Evolutionary conservation across 2,888 invertebrate genomes (phyloP).

Genomic region (Zaprionus lineosus): DNA sequence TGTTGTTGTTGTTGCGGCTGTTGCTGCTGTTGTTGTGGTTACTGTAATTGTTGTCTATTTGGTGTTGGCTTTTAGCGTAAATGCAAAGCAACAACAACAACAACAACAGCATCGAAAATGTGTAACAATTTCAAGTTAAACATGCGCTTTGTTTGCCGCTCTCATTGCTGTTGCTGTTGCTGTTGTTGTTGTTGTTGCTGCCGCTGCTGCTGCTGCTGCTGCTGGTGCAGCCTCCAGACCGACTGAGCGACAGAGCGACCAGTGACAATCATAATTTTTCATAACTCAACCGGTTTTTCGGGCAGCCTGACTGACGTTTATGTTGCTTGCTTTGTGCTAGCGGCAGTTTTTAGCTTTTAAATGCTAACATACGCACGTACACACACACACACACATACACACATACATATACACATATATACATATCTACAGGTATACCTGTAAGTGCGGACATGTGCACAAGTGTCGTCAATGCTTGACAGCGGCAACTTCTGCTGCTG

Average conservation of each 20-base stretch:
- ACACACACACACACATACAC: too few species aligned
- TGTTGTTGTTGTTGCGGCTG: conserved; percentile 17
- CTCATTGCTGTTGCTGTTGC: conserved; percentile 20
- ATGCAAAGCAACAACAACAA: conserved; percentile 54
- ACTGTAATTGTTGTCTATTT: conserved; percentile 74
- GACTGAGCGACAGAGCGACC: conserved; percentile 37
- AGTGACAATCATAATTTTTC: conserved; percentile 78
- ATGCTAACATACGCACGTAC: conserved; percentile 42
- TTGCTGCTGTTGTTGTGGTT: conserved; percentile 36
- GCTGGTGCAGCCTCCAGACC: conserved; percentile 13
- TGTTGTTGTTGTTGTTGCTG: conserved; percentile 20
- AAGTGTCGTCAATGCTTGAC: conserved; percentile 58
- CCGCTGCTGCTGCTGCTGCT: conserved; percentile 8
- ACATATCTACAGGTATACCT: conserved; percentile 8
- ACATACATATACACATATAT: too few species aligned
- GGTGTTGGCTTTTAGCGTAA: conserved; percentile 73
- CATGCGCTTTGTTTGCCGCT: conserved; percentile 45
- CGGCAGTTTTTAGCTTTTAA: conserved; percentile 57
- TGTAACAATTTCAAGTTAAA: conserved; percentile 76
- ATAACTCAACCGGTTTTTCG: conserved; percentile 73
- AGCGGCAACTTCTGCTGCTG: conserved; percentile 24
- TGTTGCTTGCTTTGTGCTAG: conserved; percentile 60
- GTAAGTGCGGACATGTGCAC: conserved; percentile 57
- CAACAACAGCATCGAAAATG: conserved; percentile 35
- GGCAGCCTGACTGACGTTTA: conserved; percentile 63